Base-by-base conservation (phyloP, 2,888 invertebrate species). In the Notocelia uddmanniana region DNA sequence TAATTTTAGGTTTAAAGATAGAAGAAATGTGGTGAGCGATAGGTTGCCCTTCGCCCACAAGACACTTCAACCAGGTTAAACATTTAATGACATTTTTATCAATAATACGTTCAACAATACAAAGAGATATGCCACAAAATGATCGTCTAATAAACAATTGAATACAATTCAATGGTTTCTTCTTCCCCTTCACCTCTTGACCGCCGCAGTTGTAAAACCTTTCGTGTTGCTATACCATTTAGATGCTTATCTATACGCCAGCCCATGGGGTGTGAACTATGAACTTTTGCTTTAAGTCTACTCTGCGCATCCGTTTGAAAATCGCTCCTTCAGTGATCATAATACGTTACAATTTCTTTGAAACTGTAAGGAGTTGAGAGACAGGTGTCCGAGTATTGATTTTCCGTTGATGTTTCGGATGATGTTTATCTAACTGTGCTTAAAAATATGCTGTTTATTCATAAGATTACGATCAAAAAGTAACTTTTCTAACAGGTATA, bases 221-320 rank as follows among this genome's bases (percentile, higher is more conserved):
- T 90, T 88, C 93, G 91, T 92, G 92, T 87, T 84, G 81, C 79
- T 80, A 81, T 78, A 83, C 87, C 86, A 87, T 92, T 91, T 82
- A 86, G 86, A 87, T 93, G 83, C 80, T 85, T 89, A 93, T 93
- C 93, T 91, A 85, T 90, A 89, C 85, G 87, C 84, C 80, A 77
- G 82, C 82, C 83, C 82, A 79, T 78, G 82, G 86, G 85, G 87
- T 89, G 91, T 85, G 87, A 90, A 88, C 31, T 10, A 19, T 50
- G 50, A 50, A 18, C 89, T 85, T 88, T 89, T 78, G 85, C 85
- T 87, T 81, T 81, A 64, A 19, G 83, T 83, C 80, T 83, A 85
- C 68, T 76, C 76, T 76, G 76, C 75, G 78, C 72, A 77, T 79
- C 76, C 74, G 74, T 81, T 80, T 76, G 74, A 83, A 85, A 83